Percentiles rank a stretch among this genome's conserved stretches.
phyloP scores from a whole-genome alignment of 2,797 vertebrate species.

The Schizopygopsis pylzovi region DNA sequence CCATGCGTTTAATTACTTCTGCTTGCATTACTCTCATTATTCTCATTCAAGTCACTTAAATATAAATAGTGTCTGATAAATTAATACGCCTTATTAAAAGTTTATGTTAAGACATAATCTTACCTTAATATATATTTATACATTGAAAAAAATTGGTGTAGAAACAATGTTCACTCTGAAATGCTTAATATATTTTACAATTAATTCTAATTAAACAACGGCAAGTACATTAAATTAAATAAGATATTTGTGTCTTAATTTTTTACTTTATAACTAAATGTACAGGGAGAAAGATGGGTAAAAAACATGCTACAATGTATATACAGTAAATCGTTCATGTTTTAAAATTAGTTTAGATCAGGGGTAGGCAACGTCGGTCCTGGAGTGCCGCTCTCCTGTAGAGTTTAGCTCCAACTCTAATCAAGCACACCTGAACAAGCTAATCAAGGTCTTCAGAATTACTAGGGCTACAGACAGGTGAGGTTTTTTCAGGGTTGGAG shows the following conservation, averaged over 20 bases:
- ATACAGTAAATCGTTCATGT: neutral
- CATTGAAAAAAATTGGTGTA: neutral
- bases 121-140: neutral
- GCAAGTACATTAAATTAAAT: no score
- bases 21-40: neutral
- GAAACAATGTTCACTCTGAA: neutral
- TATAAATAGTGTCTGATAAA: neutral
- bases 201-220: neutral
- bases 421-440: no score
- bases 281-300: neutral
- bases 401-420: no score
- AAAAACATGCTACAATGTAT: neutral
- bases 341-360: neutral
- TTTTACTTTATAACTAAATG: neutral
- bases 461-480: no score
- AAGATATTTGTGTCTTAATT: no score
- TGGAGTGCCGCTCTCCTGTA: no score
- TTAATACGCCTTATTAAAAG: no score
- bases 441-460: no score
- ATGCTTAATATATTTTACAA: neutral
- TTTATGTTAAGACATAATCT: neutral
- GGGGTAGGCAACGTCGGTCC: no score
- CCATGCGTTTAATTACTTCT: conserved; percentile 3
- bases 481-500: no score
- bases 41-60: neutral